phyloP scores from a whole-genome alignment of 2,797 vertebrate genomes.

The Rhinogobio ventralis region DNA sequence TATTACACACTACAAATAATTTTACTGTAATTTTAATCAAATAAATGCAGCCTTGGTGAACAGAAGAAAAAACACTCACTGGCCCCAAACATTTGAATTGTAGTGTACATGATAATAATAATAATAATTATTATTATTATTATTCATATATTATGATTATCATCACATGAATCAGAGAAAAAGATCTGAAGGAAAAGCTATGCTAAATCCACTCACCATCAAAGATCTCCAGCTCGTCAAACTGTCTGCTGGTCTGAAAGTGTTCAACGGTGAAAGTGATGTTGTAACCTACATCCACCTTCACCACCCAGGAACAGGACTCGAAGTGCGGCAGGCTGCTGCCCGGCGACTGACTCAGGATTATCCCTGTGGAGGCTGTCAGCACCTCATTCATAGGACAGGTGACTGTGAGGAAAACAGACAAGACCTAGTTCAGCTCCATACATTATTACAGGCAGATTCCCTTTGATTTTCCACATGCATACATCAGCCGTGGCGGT shows the following conservation, averaged over 20 bases:
- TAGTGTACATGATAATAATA: background rate
- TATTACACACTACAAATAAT: background rate
- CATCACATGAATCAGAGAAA: background rate
- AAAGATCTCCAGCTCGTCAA: slow-evolving; percentile 96
- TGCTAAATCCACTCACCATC: slow-evolving; percentile 69
- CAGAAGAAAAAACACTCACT: background rate
- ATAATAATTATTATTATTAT: background rate
- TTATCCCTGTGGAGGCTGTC: slow-evolving; percentile 91
- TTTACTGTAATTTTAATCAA: background rate
- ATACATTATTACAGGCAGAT: background rate
- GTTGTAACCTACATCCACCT: slow-evolving; percentile 91
- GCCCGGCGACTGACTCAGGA: slow-evolving; percentile 93
- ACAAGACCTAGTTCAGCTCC: slow-evolving; percentile 5
- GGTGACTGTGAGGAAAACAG: slow-evolving; percentile 79
- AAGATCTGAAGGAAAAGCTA: background rate
- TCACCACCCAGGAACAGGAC: slow-evolving; percentile 96
- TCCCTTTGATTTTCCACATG: background rate
- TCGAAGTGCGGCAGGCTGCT: slow-evolving; percentile 94
- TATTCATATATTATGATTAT: background rate
- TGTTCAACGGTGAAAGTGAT: slow-evolving; percentile 93
- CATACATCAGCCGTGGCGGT: background rate
- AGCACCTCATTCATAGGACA: slow-evolving; percentile 94
- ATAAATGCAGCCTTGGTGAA: background rate
- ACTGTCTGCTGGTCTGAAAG: slow-evolving; percentile 96
- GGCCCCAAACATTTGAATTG: background rate